These are phyloP conservation scores for Acipenser oxyrinchus DNA, from an alignment of 2,797 vertebrate species.

Conservation along the genomic window DNA sequence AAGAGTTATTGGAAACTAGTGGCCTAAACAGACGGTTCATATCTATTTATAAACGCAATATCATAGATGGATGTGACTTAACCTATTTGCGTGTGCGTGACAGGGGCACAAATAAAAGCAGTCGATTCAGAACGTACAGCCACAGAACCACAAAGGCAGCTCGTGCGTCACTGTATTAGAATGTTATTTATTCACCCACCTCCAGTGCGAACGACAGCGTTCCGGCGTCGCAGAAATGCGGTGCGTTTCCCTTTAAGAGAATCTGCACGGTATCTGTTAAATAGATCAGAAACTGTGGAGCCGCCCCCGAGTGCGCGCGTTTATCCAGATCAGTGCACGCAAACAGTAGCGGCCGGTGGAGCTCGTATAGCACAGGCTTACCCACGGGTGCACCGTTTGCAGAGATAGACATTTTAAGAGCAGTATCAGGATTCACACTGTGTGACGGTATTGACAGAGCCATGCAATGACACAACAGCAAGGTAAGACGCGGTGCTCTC, in stretches of 20 bases:
- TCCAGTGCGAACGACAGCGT: no score
- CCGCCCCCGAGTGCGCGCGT: conserved; percentile 14
- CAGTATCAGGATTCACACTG: conserved; percentile 11
- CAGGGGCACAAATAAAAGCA: no score
- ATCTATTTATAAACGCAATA: no score
- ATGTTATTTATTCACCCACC: no score
- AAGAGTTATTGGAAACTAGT: no score
- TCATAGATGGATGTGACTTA: no score
- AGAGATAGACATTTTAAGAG: conserved; percentile 11
- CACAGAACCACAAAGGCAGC: no score
- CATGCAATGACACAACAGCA: conserved; percentile 42
- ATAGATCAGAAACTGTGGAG: conserved; percentile 34
- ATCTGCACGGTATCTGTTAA: conserved; percentile 30
- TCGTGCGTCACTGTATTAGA: no score
- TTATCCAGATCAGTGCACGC: conserved; percentile 25
- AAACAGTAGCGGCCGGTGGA: conserved; percentile 35
- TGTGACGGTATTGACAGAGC: conserved; percentile 9
- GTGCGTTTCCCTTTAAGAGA: conserved; percentile 43
- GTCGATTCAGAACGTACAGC: no score
- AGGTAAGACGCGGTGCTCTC: conserved; percentile 41
- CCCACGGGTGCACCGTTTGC: conserved; percentile 6
- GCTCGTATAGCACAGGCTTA: conserved; percentile 17
- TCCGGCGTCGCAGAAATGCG: not conserved
- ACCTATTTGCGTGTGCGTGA: no score
- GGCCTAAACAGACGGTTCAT: no score